Percentiles rank a stretch among this genome's conserved stretches.
phyloP scores from a whole-genome alignment of 2,888 invertebrate genomes.

The Syritta pipiens region DNA sequence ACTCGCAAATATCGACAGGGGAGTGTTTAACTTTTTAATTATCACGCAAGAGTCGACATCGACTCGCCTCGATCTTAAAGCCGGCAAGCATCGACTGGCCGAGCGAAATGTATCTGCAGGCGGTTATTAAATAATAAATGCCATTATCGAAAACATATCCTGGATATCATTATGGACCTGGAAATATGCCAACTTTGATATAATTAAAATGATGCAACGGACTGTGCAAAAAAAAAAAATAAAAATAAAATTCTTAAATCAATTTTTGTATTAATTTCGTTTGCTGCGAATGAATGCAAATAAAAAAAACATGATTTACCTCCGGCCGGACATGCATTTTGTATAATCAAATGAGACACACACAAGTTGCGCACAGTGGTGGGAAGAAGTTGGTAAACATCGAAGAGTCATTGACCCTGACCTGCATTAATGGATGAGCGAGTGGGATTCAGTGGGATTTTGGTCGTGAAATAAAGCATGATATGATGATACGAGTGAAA shows the following conservation, averaged over 20 bases:
- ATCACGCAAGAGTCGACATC: slow-evolving; percentile 25
- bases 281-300: no score
- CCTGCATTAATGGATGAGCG: no score
- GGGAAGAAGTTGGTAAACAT: background rate
- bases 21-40: slow-evolving; percentile 28
- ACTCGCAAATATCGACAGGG: slow-evolving; percentile 9
- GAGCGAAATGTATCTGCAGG: slow-evolving; percentile 13
- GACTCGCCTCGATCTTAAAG: no score
- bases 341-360: slow-evolving; percentile 16
- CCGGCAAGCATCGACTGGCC: background rate
- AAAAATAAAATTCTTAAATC: slow-evolving; percentile 56
- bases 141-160: slow-evolving; percentile 59
- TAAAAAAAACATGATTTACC: slow-evolving; percentile 14
- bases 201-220: slow-evolving; percentile 64
- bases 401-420: background rate
- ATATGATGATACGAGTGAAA: no score
- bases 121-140: slow-evolving; percentile 62
- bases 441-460: no score
- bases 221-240: slow-evolving; percentile 51
- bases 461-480: no score
- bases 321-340: slow-evolving; percentile 16
- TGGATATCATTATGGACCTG: slow-evolving; percentile 59
- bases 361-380: background rate
- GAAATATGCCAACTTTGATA: slow-evolving; percentile 64
- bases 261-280: slow-evolving; percentile 36